These are phyloP conservation scores for Orchesellides sinensis DNA, from an alignment of 2,888 invertebrate genomes.

Conservation along the genomic window DNA sequence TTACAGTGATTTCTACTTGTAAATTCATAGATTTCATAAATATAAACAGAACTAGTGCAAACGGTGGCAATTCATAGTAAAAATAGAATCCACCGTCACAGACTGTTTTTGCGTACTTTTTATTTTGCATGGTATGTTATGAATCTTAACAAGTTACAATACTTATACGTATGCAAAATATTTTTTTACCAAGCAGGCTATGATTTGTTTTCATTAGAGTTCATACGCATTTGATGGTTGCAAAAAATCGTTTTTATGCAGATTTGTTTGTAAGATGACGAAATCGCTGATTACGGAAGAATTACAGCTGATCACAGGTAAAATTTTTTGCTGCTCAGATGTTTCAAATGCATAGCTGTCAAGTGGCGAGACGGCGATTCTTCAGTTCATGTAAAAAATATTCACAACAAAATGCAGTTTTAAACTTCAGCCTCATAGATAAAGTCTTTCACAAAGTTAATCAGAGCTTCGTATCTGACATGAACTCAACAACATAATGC, in stretches of 20 bases:
- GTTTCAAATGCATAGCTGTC: constrained; percentile 34
- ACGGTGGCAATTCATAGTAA: too few relatives aligned
- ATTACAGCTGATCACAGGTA: constrained; percentile 59
- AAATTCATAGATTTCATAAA: too few relatives aligned
- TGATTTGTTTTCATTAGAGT: too few relatives aligned
- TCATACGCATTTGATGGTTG: too few relatives aligned
- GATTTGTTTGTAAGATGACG: background rate
- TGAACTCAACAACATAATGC: constrained; percentile 20
- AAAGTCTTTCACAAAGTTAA: constrained; percentile 1
- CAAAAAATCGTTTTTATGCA: too few relatives aligned
- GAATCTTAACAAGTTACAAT: too few relatives aligned
- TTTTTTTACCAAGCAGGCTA: background rate
- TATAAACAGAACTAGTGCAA: too few relatives aligned
- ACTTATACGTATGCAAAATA: too few relatives aligned
- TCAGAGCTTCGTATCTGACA: constrained; percentile 21
- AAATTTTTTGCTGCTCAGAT: constrained; percentile 39
- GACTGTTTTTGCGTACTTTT: too few relatives aligned
- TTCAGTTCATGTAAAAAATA: constrained; percentile 23
- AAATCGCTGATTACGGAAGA: constrained; percentile 41
- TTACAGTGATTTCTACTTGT: too few relatives aligned
- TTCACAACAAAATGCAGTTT: constrained; percentile 24
- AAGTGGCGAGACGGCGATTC: constrained; percentile 51
- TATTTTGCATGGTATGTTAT: too few relatives aligned
- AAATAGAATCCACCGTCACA: too few relatives aligned
- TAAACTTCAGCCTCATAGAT: background rate